Conservation (phyloP, 2,888 invertebrate genomes). For the Microplitis deprimator region DNA sequence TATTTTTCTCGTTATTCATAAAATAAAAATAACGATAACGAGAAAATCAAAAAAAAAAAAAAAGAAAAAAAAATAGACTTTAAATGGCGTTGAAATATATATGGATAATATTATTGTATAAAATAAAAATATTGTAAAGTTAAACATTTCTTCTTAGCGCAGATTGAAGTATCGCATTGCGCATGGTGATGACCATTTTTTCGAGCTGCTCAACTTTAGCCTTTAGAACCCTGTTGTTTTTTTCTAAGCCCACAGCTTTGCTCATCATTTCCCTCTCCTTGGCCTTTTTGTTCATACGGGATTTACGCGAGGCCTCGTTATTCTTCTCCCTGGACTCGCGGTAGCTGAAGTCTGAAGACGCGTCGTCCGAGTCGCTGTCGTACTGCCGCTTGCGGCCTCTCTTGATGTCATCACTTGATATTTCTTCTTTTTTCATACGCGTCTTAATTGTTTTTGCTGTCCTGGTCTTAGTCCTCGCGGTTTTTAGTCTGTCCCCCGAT, state of each 20-base stretch:
- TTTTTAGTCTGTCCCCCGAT: not conserved
- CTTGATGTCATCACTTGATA: not conserved
- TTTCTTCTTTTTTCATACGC: not conserved
- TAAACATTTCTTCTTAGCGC: slow-evolving; percentile 73
- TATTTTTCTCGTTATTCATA: not conserved
- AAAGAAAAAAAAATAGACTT: not conserved
- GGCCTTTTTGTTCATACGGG: slow-evolving; percentile 80
- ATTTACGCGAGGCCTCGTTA: slow-evolving; percentile 84
- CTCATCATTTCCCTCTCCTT: slow-evolving; percentile 75
- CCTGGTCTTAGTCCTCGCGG: not conserved
- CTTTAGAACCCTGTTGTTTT: slow-evolving; percentile 77
- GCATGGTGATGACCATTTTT: slow-evolving; percentile 78
- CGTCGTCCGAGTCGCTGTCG: slow-evolving; percentile 54
- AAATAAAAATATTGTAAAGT: not conserved
- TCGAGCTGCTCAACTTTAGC: slow-evolving; percentile 80
- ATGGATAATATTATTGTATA: not conserved
- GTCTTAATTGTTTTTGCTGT: not conserved
- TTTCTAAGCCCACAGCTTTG: slow-evolving; percentile 75
- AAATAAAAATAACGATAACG: not conserved
- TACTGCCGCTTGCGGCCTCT: slow-evolving; percentile 49
- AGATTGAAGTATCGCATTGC: slow-evolving; percentile 78
- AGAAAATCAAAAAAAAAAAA: not conserved
- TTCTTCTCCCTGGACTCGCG: slow-evolving; percentile 82
- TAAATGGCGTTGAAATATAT: not conserved
- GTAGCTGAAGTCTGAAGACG: slow-evolving; percentile 73